Conservation (phyloP, 1,140 invertebrate species). For the Musca domestica region DNA sequence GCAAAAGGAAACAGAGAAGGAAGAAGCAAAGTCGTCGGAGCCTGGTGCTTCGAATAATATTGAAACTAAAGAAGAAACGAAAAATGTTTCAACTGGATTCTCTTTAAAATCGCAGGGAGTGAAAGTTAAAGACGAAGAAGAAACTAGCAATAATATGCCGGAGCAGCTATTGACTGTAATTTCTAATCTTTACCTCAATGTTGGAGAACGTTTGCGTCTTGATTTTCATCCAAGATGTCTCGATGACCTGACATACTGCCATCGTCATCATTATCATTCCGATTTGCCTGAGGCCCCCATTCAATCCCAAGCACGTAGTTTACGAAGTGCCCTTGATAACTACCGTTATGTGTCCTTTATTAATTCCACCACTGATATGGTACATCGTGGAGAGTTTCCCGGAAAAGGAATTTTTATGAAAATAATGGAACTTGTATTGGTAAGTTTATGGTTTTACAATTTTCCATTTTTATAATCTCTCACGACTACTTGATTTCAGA, state of each 20-base stretch:
- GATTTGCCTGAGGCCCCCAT: conserved; percentile 19
- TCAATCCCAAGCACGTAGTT: conserved; percentile 8
- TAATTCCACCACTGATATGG: conserved; percentile 20
- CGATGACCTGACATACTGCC: conserved; percentile 21
- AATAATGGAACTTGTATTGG: conserved; percentile 28
- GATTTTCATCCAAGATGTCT: conserved; percentile 23
- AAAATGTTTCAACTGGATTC: background rate
- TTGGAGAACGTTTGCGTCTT: conserved; percentile 16
- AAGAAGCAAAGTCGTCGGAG: background rate
- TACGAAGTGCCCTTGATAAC: conserved; percentile 25
- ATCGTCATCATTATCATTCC: conserved; percentile 25
- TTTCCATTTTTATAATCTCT: background rate
- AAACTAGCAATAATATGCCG: background rate
- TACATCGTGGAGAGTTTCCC: conserved; percentile 25
- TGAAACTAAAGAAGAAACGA: no score
- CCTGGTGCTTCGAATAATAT: no score
- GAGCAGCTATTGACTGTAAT: conserved; percentile 15
- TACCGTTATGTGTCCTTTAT: conserved; percentile 25
- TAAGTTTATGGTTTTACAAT: conserved; percentile 5
- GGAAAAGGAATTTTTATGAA: conserved; percentile 27
- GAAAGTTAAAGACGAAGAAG: background rate
- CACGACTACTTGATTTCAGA: background rate
- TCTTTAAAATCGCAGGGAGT: background rate
- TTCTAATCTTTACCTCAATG: conserved; percentile 28
- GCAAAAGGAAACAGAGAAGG: background rate